Base-by-base conservation (phyloP, 2,113 vertebrate genomes). In the Ramphastos sulfuratus region DNA sequence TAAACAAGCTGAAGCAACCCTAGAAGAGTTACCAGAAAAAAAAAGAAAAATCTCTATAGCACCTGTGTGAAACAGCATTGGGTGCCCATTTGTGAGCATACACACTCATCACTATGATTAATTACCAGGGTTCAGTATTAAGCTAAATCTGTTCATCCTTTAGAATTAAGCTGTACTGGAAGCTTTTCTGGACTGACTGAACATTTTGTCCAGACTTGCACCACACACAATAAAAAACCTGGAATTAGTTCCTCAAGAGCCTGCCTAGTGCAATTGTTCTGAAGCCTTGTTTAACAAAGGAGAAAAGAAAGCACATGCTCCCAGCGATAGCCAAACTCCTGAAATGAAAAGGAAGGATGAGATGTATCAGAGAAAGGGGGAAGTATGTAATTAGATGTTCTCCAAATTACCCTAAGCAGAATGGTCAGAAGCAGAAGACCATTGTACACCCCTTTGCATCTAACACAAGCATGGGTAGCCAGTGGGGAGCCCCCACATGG, bases 221-320 rank as follows among this genome's bases (percentile, higher is more conserved):
- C 14, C n/a, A 48, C 24, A 15, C 35, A 39, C 13, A 15, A 16
- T 83, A 54, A n/a, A 75, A 89, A 94, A 89, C 63, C 75, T 67
- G 54, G 50, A 91, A 95, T 92, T 92, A 89, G 93, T 86, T 85
- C 73, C 92, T 93, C 64, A 74, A 82, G 25, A 91, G 39, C 52
- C 67, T 85, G 73, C 15, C 74, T 77, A 48, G 48, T 61, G 46
- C 37, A 85, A 90, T 82, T 87, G 37, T 84, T 88, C 87, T 80
- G 77, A 93, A 82, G 33, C 30, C 42, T 52, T 30, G 28, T 64
- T 83, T 69, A 91, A 91, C 66, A 96, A 84, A 90, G n/a, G 27
- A 52, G 44, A 54, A 72, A 69, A 31, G 74, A 71, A 74, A 5
- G 10, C 21, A 10, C 2, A 0, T 31, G n/a, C 82, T 90, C 72